A percentile compares a stretch with the other conserved stretches of the same genome.
These are phyloP conservation scores for Drosophila siamana DNA, from an alignment of 2,888 invertebrate species.

Conservation along the genomic window DNA sequence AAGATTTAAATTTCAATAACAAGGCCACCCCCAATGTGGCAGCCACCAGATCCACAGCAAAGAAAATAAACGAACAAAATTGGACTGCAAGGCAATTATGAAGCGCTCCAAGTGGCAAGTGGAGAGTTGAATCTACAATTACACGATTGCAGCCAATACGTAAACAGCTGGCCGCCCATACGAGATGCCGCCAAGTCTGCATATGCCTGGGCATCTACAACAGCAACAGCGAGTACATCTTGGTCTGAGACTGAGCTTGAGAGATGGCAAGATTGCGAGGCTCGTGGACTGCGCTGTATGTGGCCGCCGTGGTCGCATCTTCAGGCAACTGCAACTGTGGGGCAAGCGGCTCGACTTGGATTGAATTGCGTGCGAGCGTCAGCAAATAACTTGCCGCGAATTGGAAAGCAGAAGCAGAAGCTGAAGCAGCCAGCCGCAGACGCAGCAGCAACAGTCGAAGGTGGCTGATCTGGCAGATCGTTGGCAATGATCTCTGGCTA, in stretches of 20 bases:
- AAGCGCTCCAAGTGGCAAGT: constrained; percentile 60
- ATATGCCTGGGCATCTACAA: constrained; percentile 38
- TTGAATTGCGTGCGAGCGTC: constrained; percentile 62
- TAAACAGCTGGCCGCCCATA: constrained; percentile 45
- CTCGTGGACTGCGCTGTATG: constrained; percentile 48
- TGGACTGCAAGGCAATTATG: constrained; percentile 62
- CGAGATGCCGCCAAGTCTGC: constrained; percentile 47
- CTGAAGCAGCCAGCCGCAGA: neutral
- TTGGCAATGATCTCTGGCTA: constrained; percentile 58
- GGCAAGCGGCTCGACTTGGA: constrained; percentile 21
- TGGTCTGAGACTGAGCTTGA: neutral
- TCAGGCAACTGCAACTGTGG: constrained; percentile 35
- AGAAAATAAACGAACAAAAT: constrained; percentile 19
- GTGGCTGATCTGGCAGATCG: constrained; percentile 41
- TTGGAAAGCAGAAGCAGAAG: neutral
- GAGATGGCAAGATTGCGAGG: constrained; percentile 8
- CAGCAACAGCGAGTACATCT: constrained; percentile 9
- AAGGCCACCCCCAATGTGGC: constrained; percentile 37
- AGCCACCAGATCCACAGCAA: constrained; percentile 16
- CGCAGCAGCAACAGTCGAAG: constrained; percentile 20
- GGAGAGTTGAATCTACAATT: constrained; percentile 69
- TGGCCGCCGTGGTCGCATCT: constrained; percentile 51
- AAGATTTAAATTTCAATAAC: constrained; percentile 16
- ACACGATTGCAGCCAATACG: constrained; percentile 59
- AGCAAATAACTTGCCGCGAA: constrained; percentile 63